Evolutionary conservation across 1,140 invertebrate species (phyloP), one percentile per base, ranked within the genome.

Genomic region (Musca vetustissima): DNA sequence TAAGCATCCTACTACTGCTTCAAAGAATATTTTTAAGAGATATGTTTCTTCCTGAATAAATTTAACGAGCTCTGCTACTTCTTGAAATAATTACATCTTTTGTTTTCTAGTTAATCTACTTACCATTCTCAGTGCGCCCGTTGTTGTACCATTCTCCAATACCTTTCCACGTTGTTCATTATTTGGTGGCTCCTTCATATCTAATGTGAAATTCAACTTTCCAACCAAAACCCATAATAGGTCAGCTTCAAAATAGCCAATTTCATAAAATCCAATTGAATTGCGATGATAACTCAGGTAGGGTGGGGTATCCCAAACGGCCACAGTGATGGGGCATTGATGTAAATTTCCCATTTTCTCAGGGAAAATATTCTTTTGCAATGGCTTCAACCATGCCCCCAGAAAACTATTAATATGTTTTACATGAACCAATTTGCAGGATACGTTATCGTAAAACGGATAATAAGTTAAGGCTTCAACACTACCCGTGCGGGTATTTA

Each of bases 281-380:
- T 59, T 49, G 2, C 32, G 52, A 7, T 17, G 25, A 55, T 61
- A 67, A 43, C 64, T 70, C 7, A 66, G 28, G 25, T 70, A 70
- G 6, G 69, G 69, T 8, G 69, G 65, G 1, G 69, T 48, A 43
- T 70, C 61, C 69, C 69, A 70, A n/a, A 70, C 65, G 13, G 69
- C 69, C 15, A 64, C 64, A 14, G 14, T 17, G 4, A 70, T 19
- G 9, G 69, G 61, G 15, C 69, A 67, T 15, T 55, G 48, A 21
- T 70, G 21, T 15, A 70, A 24, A 47, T 70, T 43, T 0, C 0
- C 4, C 0, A 61, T 21, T 50, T 70, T 70, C 6, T 50, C 36
- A 2, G 65, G 69, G 19, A 66, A 70, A 14, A 67, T 64, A 11
- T 53, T 17, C 9, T 22, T 13, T 3, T 4, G 4, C 13, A 67